A percentile compares a stretch with the other conserved stretches of the same genome.
Evolutionary conservation across 2,888 invertebrate species (phyloP).

Genomic region (Ectemnius lituratus): DNA sequence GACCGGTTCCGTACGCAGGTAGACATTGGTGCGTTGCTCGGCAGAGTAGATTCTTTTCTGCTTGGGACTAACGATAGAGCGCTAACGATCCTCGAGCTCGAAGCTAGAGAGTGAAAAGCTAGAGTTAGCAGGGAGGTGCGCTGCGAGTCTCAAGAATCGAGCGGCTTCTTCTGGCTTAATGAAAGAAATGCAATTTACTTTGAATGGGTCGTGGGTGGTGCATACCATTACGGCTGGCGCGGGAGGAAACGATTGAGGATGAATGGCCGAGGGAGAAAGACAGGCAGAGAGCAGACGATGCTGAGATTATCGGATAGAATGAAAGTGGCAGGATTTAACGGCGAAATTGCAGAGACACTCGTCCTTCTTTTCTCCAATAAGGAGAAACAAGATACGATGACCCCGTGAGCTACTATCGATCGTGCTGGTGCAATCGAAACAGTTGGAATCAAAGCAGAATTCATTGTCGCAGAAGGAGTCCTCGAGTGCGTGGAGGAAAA

Average conservation of each 20-base stretch:
- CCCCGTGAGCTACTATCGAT: no score
- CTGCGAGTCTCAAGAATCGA: constrained; percentile 6
- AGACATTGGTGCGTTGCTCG: constrained; percentile 31
- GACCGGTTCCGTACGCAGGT: constrained; percentile 52
- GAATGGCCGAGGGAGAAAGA: constrained; percentile 28
- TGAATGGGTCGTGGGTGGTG: constrained; percentile 36
- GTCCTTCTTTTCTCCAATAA: neutral
- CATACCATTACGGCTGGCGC: constrained; percentile 25
- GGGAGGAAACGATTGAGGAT: constrained; percentile 48
- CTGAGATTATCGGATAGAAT: constrained; percentile 2
- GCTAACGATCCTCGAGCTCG: constrained; percentile 15
- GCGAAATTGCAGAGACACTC: constrained; percentile 16
- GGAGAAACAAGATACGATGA: no score
- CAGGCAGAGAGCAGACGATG: constrained; percentile 15
- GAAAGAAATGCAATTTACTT: constrained; percentile 38
- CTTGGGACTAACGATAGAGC: neutral
- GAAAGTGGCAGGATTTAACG: constrained; percentile 12
- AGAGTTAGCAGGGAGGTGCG: no score
- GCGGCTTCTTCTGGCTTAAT: constrained; percentile 7
- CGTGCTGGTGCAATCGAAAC: no score
- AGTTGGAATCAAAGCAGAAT: no score
- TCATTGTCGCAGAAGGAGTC: no score
- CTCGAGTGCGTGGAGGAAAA: constrained; percentile 5
- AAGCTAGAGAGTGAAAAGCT: neutral
- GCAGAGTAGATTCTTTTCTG: neutral